Conservation (phyloP, 2,888 invertebrate species). For the Oscheius myriophilus region DNA sequence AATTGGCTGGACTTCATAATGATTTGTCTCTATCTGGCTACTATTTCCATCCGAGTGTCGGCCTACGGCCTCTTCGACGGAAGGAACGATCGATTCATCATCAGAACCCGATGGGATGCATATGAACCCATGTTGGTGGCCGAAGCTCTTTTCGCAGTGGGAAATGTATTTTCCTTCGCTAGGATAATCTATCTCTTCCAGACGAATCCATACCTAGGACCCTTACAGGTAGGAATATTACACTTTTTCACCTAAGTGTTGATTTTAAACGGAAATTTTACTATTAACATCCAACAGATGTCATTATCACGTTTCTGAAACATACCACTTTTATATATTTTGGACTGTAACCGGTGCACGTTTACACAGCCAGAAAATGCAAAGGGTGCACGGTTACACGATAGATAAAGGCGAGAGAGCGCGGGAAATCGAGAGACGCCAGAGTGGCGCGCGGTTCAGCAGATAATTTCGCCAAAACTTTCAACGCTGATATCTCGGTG, state of each 20-base stretch:
- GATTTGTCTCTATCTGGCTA: constrained; percentile 75
- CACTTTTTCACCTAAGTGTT: neutral
- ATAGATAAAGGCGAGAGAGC: no score
- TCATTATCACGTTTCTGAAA: neutral
- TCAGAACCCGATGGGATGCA: constrained; percentile 73
- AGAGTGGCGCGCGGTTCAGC: no score
- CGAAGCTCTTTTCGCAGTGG: constrained; percentile 75
- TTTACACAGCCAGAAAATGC: no score
- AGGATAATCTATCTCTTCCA: constrained; percentile 76
- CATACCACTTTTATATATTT: no score
- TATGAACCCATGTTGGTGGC: constrained; percentile 75
- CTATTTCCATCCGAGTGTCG: constrained; percentile 73
- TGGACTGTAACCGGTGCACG: no score
- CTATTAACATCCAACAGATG: neutral
- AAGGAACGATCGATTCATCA: constrained; percentile 20
- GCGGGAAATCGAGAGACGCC: no score
- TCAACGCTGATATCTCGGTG: no score
- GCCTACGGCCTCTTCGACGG: constrained; percentile 8
- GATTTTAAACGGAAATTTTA: neutral
- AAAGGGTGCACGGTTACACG: no score
- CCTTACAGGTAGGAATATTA: constrained; percentile 73
- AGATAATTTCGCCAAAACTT: no score
- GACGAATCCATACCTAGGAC: constrained; percentile 75
- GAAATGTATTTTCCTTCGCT: constrained; percentile 76
- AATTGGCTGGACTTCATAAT: constrained; percentile 77